Evolutionary conservation across 1,140 invertebrate genomes (phyloP), one percentile per base, ranked within the genome.

Genomic region (Aphaenogaster rudis): DNA sequence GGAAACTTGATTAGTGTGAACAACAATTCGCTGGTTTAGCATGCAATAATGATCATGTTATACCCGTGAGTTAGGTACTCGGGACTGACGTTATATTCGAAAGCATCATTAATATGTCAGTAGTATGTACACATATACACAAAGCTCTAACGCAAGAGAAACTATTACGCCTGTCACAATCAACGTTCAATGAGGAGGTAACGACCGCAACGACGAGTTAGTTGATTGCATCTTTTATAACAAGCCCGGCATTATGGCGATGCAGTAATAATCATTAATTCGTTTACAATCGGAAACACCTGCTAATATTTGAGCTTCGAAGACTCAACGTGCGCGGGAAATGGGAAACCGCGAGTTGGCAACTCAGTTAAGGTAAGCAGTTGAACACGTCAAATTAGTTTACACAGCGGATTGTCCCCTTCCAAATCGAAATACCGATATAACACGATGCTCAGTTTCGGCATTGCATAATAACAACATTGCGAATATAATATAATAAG

Each of bases 51-150:
- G 3, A 82, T 82, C 39, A 61, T 11, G 33, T 61, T 84, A 8
- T 39, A 61, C 6, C 11, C 42, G 11, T 13, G 17, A 72, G 79
- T 82, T 21, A 61, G 52, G 4, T 61, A 59, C 28, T 36, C 17
- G 17, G 3, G 6, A 48, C 69, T 39, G 54, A 45, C 28, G 66
- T 82, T 82, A 72, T 72, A 33, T n/a, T 61, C 67, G 13, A 76
- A 82, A 76, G 45, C 52, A 61, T 84, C 69, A 39, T 76, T 84
- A 84, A 84, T 84, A 61, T 39, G 69, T 84, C 80, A 84, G 42
- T 28, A 69, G 3, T 82, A 72, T 21, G 42, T 39, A 9, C 17
- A 13, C 11, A 36, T 45, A 21, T n/a, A 67, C n/a, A 74, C 42
- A 36, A 61, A 39, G 28, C 45, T 45, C 39, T 15, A 76, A 39